Evolutionary conservation across 2,797 vertebrate genomes (phyloP).

Genomic region (Oreochromis grahami): DNA sequence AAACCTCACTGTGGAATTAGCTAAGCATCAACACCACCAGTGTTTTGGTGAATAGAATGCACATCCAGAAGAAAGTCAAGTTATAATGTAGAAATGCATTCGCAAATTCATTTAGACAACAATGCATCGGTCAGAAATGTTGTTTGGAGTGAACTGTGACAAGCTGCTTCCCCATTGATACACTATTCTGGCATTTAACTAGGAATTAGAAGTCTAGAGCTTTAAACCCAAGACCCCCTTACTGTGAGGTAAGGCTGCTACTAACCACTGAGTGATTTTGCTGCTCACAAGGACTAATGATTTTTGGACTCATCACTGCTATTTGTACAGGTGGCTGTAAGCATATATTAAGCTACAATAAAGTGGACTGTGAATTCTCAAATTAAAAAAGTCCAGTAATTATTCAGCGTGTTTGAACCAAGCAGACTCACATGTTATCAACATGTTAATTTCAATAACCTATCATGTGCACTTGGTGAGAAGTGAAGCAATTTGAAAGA

Average conservation of each 20-base stretch:
- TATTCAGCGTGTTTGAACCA: background rate
- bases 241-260: background rate
- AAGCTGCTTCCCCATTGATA: background rate
- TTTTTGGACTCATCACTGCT: background rate
- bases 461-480: background rate
- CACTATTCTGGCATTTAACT: background rate
- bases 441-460: background rate
- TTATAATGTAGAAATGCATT: background rate
- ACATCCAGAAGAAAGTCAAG: background rate
- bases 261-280: background rate
- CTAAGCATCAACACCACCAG: background rate
- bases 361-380: background rate
- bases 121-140: background rate
- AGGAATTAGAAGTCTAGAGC: background rate
- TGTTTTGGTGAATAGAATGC: background rate
- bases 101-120: background rate
- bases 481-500: background rate
- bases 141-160: background rate
- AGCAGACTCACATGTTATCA: background rate
- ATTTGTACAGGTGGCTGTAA: background rate
- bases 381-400: background rate
- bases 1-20: background rate
- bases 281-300: background rate
- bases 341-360: background rate
- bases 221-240: background rate